Evolutionary conservation across 2,113 vertebrate species (phyloP).

Genomic region (Chloropsis hardwickii): DNA sequence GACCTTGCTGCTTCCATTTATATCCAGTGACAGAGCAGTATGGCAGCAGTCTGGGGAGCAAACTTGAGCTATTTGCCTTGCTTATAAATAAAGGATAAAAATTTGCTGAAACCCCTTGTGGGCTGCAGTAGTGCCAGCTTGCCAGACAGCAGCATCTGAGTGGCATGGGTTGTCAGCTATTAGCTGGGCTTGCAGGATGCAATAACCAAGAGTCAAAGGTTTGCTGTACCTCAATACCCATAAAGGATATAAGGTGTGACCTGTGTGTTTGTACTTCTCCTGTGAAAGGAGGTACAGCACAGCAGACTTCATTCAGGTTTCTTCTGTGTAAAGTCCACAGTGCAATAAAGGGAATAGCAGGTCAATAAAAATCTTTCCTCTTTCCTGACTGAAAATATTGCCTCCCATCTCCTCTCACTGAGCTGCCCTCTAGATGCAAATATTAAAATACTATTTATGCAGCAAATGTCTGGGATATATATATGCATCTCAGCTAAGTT

Average conservation of each 20-base stretch:
- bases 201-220: background rate
- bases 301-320: background rate
- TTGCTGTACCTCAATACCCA: background rate
- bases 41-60: background rate
- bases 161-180: background rate
- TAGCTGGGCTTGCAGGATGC: background rate
- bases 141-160: background rate
- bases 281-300: background rate
- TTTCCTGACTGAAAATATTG: background rate
- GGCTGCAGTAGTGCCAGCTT: background rate
- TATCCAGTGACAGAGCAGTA: background rate
- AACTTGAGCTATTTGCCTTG: background rate
- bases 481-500: background rate
- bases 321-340: background rate
- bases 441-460: background rate
- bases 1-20: constrained; percentile 43
- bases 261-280: background rate
- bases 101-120: background rate
- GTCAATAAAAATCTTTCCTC: background rate
- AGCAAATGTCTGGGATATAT: background rate
- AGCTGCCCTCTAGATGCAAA: background rate
- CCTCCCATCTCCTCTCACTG: background rate
- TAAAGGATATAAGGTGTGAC: background rate
- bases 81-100: background rate
- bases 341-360: background rate